phyloP scores from a whole-genome alignment of 2,113 vertebrate genomes.

The Anseranas semipalmata region DNA sequence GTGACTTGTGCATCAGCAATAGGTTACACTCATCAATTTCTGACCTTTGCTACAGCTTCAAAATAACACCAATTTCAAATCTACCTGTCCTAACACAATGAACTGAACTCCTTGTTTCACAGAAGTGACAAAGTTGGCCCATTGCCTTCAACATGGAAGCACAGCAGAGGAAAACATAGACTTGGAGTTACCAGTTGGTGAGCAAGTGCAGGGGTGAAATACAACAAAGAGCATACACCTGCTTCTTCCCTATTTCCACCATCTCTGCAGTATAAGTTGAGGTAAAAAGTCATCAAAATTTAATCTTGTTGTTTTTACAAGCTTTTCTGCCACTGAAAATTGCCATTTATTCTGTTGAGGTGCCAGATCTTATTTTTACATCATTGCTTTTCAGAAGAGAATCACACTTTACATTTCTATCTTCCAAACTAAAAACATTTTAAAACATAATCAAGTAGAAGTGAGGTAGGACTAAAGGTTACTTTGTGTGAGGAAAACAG shows the following conservation, averaged over 20 bases:
- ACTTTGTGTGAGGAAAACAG: background rate
- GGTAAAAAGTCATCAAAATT: background rate
- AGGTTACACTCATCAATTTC: constrained; percentile 1
- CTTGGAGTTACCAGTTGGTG: background rate
- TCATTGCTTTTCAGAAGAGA: background rate
- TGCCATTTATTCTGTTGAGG: background rate
- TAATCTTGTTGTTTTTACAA: background rate
- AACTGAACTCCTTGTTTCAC: background rate
- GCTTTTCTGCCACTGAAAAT: background rate
- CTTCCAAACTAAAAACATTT: constrained; percentile 4
- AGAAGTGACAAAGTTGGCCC: background rate
- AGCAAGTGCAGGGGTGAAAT: background rate
- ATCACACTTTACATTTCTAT: background rate
- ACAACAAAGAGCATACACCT: background rate
- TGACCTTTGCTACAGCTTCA: constrained; percentile 43
- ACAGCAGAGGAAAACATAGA: background rate
- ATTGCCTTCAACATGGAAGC: background rate
- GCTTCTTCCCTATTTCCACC: background rate
- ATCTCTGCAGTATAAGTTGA: background rate
- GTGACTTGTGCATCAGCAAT: constrained; percentile 13
- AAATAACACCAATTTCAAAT: constrained; percentile 34
- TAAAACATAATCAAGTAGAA: background rate
- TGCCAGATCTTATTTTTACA: background rate
- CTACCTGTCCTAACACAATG: background rate
- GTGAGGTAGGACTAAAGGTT: background rate